Conservation (phyloP, 2,888 invertebrate genomes). For the Helicoverpa assulta region DNA sequence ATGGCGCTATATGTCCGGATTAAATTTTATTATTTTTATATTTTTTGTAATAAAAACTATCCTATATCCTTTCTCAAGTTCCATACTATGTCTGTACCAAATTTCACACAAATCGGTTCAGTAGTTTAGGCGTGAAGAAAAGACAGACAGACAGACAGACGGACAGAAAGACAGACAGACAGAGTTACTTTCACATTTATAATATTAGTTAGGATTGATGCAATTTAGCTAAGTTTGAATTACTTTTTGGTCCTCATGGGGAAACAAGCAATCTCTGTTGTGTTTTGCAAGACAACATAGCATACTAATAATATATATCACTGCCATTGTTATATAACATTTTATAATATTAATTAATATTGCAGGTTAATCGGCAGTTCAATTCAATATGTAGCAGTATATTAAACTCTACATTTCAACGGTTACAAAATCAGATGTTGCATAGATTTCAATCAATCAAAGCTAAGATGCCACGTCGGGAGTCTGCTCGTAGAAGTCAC, state of each 20-base stretch:
- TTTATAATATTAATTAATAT: slow-evolving; percentile 28
- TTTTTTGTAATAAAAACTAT: no score
- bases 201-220: no score
- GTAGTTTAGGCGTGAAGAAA: no score
- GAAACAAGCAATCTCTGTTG: neutral
- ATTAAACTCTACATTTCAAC: slow-evolving; percentile 96
- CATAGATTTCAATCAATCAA: slow-evolving; percentile 96
- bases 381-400: slow-evolving; percentile 94
- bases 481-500: slow-evolving; percentile 97
- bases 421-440: slow-evolving; percentile 95
- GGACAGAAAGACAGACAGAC: no score
- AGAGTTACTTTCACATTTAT: no score
- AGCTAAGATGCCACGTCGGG: slow-evolving; percentile 97
- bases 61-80: no score
- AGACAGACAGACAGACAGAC: no score
- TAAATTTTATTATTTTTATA: no score
- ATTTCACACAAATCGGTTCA: no score
- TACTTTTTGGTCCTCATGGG: neutral
- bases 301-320: neutral
- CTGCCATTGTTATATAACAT: neutral
- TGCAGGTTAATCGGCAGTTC: slow-evolving; percentile 95
- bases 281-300: neutral
- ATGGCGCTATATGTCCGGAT: no score
- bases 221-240: neutral
- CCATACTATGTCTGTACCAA: no score